Conservation (phyloP, 2,888 invertebrate genomes). For the Dasysyrphus albostriatus region DNA sequence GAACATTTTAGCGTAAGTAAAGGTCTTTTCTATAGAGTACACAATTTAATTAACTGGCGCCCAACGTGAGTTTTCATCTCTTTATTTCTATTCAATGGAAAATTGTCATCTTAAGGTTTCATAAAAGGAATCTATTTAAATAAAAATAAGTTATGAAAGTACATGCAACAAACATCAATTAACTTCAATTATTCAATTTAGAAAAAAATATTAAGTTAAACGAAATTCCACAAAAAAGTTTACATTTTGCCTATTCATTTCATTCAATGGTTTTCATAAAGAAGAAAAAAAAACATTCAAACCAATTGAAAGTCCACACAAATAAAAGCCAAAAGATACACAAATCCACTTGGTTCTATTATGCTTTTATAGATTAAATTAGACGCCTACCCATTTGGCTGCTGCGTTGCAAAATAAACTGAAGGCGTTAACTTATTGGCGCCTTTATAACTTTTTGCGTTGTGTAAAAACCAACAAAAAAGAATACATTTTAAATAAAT, state of each 20-base stretch:
- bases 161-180: neutral
- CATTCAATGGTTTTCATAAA: neutral
- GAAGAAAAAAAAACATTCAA: conserved; percentile 10
- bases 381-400: conserved; percentile 55
- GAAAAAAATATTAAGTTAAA: neutral
- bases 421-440: conserved; percentile 44
- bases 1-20: too few relatives aligned
- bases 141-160: neutral
- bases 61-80: neutral
- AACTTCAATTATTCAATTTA: conserved; percentile 14
- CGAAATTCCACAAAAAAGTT: neutral
- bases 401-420: conserved; percentile 1
- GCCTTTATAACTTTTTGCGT: conserved; percentile 27
- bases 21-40: too few relatives aligned
- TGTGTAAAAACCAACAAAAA: conserved; percentile 1
- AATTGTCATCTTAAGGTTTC: neutral
- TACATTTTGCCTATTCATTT: conserved; percentile 4
- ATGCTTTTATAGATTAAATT: conserved; percentile 27
- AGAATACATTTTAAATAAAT: conserved; percentile 3
- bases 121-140: neutral
- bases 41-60: neutral
- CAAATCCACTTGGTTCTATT: conserved; percentile 47
- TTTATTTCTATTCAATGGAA: neutral
- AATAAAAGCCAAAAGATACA: conserved; percentile 31
- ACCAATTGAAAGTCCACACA: conserved; percentile 37